Base-by-base conservation (phyloP, 1,140 invertebrate species). In the Lepidotrigona ventralis region DNA sequence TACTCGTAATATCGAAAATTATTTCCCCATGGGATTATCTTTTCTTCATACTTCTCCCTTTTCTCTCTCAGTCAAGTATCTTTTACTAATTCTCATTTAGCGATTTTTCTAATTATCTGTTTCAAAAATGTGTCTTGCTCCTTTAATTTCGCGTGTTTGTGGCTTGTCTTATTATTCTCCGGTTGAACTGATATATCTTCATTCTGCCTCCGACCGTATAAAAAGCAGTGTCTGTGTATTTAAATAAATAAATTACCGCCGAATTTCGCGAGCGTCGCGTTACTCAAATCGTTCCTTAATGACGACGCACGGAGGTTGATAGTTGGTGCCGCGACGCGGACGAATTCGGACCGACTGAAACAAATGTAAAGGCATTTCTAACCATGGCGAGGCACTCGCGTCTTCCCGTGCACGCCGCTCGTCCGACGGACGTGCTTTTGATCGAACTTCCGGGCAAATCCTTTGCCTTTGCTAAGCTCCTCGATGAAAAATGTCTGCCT, bases 291-390 rank as follows among this genome's bases (percentile, higher is more conserved):
- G 74, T 58, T 51, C 64, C 56, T 60, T 81, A 79, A 88, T 79
- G 69, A 81, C 75, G 74, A 68, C 39, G 78, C 69, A 79, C 78
- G 26, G 64, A 68, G 72, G 54, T 46, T 46, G 66, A 63, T 33
- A 84, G 60, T 33, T 77, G 54, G 70, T 72, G 58, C 19, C 76
- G 64, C 86, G 74, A 83, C 79, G 19, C 46, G 56, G 75, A 81
- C 79, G 76, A 70, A 79, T 79, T 88, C 39, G 39, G 53, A 60
- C 71, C 63, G 78, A 83, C 76, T 70, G 72, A 39, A 79, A 83
- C 84, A 64, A 85, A 88, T 85, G 86, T 63, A 51, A 66, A 69
- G 66, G 77, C 73, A 88, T 88, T 88, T 88, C 78, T 88, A 88
- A 88, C 86, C 75, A 79, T 46, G n/a, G 74, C 69, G 76, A 84